These are phyloP conservation scores for Limnodromus scolopaceus DNA, from an alignment of 2,797 vertebrate species.

Conservation along the genomic window DNA sequence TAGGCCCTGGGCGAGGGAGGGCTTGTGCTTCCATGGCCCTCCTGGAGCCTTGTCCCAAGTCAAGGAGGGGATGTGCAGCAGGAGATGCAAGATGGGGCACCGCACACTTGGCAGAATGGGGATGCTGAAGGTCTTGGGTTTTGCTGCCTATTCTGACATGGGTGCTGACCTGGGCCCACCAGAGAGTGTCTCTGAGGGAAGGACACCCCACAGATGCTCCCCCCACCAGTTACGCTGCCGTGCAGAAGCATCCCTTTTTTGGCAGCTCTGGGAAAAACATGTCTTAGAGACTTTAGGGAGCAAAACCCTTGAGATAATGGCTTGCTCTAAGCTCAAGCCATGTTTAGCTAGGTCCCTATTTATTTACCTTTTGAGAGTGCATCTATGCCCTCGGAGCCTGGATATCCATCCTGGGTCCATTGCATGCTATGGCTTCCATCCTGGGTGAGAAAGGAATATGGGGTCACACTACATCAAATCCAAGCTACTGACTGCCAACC, in stretches of 20 bases:
- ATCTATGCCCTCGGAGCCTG: background rate
- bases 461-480: background rate
- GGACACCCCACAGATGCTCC: background rate
- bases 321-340: background rate
- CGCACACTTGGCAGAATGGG: background rate
- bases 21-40: background rate
- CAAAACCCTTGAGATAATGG: background rate
- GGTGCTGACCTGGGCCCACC: background rate
- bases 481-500: background rate
- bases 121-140: background rate
- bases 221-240: background rate
- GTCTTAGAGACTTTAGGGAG: background rate
- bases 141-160: background rate
- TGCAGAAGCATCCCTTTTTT: background rate
- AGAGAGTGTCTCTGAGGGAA: background rate
- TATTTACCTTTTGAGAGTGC: background rate
- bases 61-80: background rate
- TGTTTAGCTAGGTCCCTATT: background rate
- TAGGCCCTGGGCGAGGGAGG: accelerated
- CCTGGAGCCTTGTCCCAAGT: background rate
- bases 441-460: accelerated
- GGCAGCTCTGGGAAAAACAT: background rate
- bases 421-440: background rate
- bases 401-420: background rate
- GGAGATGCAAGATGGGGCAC: background rate